phyloP scores from a whole-genome alignment of 2,888 invertebrate species.

The Germaria angustata region DNA sequence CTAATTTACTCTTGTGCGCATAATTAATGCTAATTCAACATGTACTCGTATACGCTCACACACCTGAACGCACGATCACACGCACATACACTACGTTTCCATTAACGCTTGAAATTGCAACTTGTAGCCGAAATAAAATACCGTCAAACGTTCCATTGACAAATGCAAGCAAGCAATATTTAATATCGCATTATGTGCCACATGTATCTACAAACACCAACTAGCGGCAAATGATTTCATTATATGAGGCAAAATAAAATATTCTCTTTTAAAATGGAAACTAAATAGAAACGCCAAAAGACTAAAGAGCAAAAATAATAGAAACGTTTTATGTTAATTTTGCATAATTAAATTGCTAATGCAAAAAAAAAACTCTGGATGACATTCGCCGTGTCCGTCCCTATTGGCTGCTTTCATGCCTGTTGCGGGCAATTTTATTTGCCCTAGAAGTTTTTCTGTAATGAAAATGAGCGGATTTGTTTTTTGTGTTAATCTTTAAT shows the following conservation, averaged over 20 bases:
- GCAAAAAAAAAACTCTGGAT: not conserved
- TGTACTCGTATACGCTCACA: not conserved
- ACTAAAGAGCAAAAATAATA: conserved; percentile 1
- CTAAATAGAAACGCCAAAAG: conserved; percentile 49
- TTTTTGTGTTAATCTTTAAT: not conserved
- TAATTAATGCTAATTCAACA: conserved; percentile 42
- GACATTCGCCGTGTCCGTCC: not conserved
- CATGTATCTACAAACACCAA: conserved; percentile 32
- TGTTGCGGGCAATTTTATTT: not conserved
- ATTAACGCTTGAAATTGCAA: not conserved
- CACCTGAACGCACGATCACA: not conserved
- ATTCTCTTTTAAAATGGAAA: conserved; percentile 46
- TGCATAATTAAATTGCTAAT: conserved; percentile 52
- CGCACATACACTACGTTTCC: not conserved
- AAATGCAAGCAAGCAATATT: conserved; percentile 32
- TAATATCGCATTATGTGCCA: conserved; percentile 38
- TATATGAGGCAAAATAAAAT: conserved; percentile 8
- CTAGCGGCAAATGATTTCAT: conserved; percentile 55
- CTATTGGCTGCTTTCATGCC: not conserved
- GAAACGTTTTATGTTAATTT: conserved; percentile 45
- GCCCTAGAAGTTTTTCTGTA: conserved; percentile 16
- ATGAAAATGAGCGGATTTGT: conserved; percentile 24
- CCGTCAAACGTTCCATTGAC: conserved; percentile 31
- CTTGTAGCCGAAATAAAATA: conserved; percentile 8
- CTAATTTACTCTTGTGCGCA: conserved; percentile 51